phyloP scores from a whole-genome alignment of 2,888 invertebrate species.

The Polymixis lichenea region DNA sequence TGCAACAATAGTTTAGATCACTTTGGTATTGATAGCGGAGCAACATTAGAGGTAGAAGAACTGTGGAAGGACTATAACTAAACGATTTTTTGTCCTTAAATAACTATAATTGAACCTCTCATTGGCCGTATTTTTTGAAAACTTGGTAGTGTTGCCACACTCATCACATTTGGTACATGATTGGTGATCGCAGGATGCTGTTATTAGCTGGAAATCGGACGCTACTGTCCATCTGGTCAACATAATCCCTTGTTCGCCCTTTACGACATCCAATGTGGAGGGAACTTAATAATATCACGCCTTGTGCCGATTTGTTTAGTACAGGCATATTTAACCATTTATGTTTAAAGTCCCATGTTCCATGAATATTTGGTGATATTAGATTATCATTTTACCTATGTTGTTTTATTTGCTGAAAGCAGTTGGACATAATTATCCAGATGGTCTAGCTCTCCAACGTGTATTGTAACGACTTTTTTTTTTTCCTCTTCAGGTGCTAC shows the following conservation, averaged over 20 bases:
- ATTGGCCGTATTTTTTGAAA: background rate
- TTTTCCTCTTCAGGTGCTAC: conserved; percentile 76
- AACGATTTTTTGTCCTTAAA: background rate
- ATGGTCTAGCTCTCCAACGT: background rate
- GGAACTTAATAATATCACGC: background rate
- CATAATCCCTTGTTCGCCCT: background rate
- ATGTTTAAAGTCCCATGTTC: background rate
- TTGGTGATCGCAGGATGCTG: background rate
- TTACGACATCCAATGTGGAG: background rate
- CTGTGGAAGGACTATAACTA: background rate
- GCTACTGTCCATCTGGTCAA: background rate
- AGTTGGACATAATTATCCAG: too few relatives aligned
- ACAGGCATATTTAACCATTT: background rate
- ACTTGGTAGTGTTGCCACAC: background rate
- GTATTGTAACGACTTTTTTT: too few relatives aligned
- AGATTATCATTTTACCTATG: background rate
- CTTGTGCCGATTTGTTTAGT: too few relatives aligned
- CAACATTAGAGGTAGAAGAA: background rate
- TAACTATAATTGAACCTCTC: too few relatives aligned
- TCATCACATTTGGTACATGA: background rate
- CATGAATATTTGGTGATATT: too few relatives aligned
- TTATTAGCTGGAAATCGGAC: background rate
- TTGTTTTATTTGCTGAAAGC: too few relatives aligned
- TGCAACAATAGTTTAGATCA: background rate
- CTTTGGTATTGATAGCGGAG: background rate